Evolutionary conservation across 2,888 invertebrate genomes (phyloP).

Genomic region (Gisinianus flammeolus): DNA sequence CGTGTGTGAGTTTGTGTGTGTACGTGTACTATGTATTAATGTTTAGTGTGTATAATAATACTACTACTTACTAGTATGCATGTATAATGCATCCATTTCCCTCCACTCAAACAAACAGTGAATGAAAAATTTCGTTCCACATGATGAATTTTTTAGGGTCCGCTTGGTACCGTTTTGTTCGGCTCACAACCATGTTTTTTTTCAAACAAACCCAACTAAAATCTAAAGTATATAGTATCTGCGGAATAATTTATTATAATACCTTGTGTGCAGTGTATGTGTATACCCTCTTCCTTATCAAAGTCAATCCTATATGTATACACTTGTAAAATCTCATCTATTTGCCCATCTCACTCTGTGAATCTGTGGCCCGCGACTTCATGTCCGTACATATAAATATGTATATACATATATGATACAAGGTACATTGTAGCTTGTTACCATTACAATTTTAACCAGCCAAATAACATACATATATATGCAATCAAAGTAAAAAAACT

Average conservation of each 20-base stretch:
- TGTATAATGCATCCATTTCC: background rate
- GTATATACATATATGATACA: background rate
- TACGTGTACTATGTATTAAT: no score
- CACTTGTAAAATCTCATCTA: conserved; percentile 25
- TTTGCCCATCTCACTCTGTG: conserved; percentile 39
- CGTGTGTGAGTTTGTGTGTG: background rate
- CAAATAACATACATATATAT: background rate
- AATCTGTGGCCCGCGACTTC: conserved; percentile 42
- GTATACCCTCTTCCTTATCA: no score
- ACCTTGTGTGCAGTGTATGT: background rate
- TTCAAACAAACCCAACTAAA: conserved; percentile 19
- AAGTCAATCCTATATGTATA: no score
- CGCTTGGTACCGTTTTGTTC: conserved; percentile 33
- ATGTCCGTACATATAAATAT: background rate
- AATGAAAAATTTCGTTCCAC: conserved; percentile 39
- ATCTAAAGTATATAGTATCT: background rate
- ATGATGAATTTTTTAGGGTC: conserved; percentile 34
- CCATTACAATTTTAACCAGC: no score
- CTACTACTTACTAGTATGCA: background rate
- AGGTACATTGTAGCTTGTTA: no score
- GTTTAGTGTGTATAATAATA: no score
- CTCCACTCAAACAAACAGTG: conserved; percentile 10
- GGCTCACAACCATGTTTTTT: conserved; percentile 17
- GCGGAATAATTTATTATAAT: background rate
- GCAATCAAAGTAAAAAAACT: background rate